Percentiles rank a stretch among this genome's conserved stretches.
These are phyloP conservation scores for Otis tarda DNA, from an alignment of 2,113 vertebrate genomes.

Conservation along the genomic window DNA sequence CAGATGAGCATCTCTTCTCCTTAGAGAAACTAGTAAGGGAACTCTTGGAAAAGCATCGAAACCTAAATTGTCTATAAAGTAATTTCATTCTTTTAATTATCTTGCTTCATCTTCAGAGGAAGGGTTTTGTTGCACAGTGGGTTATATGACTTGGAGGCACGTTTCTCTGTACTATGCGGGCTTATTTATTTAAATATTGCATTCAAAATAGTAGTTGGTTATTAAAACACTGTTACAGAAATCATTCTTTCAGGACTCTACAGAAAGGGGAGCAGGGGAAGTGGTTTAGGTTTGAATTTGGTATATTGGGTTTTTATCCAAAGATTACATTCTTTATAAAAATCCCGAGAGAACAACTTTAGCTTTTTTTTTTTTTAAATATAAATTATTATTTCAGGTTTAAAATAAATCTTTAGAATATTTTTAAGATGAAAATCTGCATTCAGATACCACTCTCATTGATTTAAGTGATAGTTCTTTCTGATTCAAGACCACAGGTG, in stretches of 20 bases:
- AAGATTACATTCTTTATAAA: not conserved
- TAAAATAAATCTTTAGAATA: not conserved
- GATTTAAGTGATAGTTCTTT: not conserved
- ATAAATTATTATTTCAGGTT: not conserved
- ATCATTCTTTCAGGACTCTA: not conserved
- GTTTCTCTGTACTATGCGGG: not conserved
- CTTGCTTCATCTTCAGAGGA: not conserved
- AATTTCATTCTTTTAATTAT: not conserved
- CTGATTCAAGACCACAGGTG: not conserved
- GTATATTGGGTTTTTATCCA: not conserved
- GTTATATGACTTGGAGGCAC: not conserved
- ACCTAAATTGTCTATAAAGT: slow-evolving; percentile 46
- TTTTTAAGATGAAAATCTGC: not conserved
- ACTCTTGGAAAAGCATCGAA: slow-evolving; percentile 72
- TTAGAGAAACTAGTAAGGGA: slow-evolving; percentile 90
- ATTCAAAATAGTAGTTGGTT: not conserved
- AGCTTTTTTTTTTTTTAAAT: not conserved
- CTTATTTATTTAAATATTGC: slow-evolving; percentile 31
- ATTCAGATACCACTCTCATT: not conserved
- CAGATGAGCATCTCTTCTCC: slow-evolving; percentile 91
- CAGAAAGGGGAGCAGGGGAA: not conserved
- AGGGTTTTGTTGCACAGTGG: not conserved
- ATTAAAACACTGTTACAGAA: not conserved
- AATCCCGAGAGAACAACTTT: not conserved
- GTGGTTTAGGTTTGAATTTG: not conserved